These are phyloP conservation scores for Piezodorus guildinii DNA, from an alignment of 1,140 invertebrate genomes.

Conservation along the genomic window DNA sequence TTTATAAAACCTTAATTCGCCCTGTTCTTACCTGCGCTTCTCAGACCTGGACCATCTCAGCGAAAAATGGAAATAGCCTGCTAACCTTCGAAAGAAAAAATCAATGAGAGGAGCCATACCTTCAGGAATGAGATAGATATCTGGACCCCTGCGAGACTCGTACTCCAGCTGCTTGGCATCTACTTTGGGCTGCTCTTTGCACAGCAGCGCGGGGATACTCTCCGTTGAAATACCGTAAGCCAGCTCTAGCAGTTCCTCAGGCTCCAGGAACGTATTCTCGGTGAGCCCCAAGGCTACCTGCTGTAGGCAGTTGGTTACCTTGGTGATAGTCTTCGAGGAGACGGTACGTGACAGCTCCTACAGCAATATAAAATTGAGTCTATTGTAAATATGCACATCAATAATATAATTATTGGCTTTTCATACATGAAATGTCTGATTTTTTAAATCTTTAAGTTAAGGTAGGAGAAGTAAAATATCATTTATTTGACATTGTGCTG, in stretches of 20 bases:
- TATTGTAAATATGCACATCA: not conserved
- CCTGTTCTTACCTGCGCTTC: too few relatives aligned
- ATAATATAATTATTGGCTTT: not conserved
- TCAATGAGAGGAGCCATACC: constrained; percentile 26
- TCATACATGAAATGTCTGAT: too few relatives aligned
- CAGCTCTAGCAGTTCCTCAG: constrained; percentile 65
- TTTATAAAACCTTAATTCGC: too few relatives aligned
- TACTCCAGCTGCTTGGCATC: constrained; percentile 31
- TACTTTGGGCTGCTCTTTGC: constrained; percentile 41
- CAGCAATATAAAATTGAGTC: not conserved
- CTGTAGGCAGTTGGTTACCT: constrained; percentile 66
- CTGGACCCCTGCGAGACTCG: constrained; percentile 38
- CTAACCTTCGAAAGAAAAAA: too few relatives aligned
- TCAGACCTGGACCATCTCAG: too few relatives aligned
- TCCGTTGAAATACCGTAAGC: constrained; percentile 67
- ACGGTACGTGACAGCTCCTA: constrained; percentile 53
- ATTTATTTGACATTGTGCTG: too few relatives aligned
- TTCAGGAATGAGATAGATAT: constrained; percentile 54
- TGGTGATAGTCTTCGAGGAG: constrained; percentile 67
- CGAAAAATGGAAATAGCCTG: too few relatives aligned
- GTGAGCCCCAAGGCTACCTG: constrained; percentile 67
- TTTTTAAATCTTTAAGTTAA: too few relatives aligned
- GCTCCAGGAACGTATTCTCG: constrained; percentile 61
- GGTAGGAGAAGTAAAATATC: too few relatives aligned
- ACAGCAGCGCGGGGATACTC: constrained; percentile 54